These are phyloP conservation scores for Enteromius afrohamiltoni DNA, from an alignment of 2,797 vertebrate species.

Conservation along the genomic window DNA sequence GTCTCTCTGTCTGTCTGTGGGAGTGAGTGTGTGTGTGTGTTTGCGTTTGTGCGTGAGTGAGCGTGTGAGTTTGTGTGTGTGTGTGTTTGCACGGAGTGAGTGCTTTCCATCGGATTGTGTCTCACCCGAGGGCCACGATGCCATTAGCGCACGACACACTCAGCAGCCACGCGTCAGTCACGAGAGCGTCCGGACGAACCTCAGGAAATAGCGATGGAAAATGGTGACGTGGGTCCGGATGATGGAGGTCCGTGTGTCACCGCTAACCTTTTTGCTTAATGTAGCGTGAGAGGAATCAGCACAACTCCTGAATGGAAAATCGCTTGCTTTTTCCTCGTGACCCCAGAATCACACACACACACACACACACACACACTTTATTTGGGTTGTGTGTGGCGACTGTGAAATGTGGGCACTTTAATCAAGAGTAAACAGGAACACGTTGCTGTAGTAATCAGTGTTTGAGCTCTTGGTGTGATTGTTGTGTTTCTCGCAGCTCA, in stretches of 20 bases:
- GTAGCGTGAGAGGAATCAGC: constrained; percentile 79
- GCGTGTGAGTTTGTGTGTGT: background rate
- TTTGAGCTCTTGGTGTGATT: constrained; percentile 22
- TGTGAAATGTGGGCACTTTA: constrained; percentile 68
- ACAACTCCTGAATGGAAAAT: constrained; percentile 79
- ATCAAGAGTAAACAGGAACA: constrained; percentile 59
- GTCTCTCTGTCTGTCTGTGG: background rate
- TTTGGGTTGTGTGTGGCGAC: constrained; percentile 72
- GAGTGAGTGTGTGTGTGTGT: background rate
- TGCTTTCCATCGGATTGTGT: constrained; percentile 62
- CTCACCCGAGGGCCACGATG: constrained; percentile 61
- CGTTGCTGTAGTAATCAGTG: constrained; percentile 46
- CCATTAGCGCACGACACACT: constrained; percentile 56
- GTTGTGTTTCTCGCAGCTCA: constrained; percentile 79
- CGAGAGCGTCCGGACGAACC: constrained; percentile 58
- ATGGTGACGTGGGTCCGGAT: constrained; percentile 74
- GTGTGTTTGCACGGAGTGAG: constrained; percentile 51
- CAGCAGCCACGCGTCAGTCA: constrained; percentile 68
- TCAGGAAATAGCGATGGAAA: constrained; percentile 73
- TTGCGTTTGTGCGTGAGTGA: constrained; percentile 21
- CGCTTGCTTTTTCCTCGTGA: constrained; percentile 78
- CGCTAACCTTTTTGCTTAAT: constrained; percentile 85
- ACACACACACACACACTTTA: constrained; percentile 62
- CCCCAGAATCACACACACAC: constrained; percentile 67
- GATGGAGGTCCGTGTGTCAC: constrained; percentile 78